phyloP scores from a whole-genome alignment of 2,888 invertebrate genomes.

The Maniola hyperantus region DNA sequence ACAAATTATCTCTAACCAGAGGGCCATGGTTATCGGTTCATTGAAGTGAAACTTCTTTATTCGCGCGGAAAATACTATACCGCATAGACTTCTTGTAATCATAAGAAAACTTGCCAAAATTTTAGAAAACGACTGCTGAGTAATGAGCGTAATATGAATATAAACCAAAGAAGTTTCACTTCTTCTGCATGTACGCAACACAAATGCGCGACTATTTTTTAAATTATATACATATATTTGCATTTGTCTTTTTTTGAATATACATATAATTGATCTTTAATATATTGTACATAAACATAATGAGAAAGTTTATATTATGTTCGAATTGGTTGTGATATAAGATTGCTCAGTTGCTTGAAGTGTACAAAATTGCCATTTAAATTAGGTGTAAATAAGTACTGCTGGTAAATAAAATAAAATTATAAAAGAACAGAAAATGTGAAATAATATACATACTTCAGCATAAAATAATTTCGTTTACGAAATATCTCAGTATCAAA shows the following conservation, averaged over 20 bases:
- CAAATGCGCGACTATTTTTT: neutral
- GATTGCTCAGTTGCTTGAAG: neutral
- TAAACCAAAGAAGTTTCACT: no score
- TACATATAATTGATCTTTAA: neutral
- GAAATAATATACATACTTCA: neutral
- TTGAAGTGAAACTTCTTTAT: no score
- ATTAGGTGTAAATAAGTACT: neutral
- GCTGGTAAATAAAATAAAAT: neutral
- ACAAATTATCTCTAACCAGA: slow-evolving; percentile 1
- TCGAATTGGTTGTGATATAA: neutral
- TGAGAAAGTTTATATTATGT: neutral
- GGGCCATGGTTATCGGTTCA: no score
- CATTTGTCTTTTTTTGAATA: neutral
- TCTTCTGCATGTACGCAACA: no score
- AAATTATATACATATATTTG: neutral
- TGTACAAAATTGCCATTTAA: neutral
- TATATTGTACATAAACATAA: neutral
- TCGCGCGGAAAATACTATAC: no score
- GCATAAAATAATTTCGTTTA: no score
- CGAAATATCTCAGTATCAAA: no score
- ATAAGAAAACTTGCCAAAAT: no score
- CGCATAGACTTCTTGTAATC: no score
- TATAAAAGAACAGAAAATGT: neutral
- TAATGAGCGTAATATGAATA: no score
- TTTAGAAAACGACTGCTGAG: no score